Evolutionary conservation across 2,888 invertebrate genomes (phyloP).

Genomic region (Platycnemis pennipes): DNA sequence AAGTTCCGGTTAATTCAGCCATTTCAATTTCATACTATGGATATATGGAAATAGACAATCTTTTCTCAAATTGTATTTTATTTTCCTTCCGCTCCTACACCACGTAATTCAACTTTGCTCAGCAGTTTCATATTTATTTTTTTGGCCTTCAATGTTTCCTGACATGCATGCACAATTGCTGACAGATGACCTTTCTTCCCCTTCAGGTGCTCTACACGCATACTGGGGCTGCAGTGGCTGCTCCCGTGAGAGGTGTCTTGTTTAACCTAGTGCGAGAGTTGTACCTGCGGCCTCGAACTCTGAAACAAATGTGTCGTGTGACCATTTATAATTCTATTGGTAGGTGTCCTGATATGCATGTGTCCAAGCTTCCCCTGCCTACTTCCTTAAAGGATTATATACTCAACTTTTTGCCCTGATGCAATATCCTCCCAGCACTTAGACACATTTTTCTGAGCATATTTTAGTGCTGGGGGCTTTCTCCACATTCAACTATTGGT

Average conservation of each 20-base stretch:
- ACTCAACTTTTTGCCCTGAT: slow-evolving; percentile 83
- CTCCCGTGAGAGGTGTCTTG: slow-evolving; percentile 83
- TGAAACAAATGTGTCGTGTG: slow-evolving; percentile 87
- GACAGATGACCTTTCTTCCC: background rate
- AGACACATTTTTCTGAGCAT: slow-evolving; percentile 10
- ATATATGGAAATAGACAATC: too few species aligned
- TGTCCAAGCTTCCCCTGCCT: slow-evolving; percentile 86
- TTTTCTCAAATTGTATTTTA: too few species aligned
- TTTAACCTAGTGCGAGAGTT: slow-evolving; percentile 84
- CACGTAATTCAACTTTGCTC: too few species aligned
- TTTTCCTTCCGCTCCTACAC: too few species aligned
- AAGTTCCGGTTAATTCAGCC: too few species aligned
- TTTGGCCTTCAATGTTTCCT: too few species aligned
- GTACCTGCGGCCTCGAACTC: slow-evolving; percentile 84
- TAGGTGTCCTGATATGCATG: slow-evolving; percentile 83
- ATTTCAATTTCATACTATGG: too few species aligned
- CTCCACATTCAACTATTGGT: slow-evolving; percentile 11
- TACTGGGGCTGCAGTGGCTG: slow-evolving; percentile 57
- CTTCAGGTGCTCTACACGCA: slow-evolving; percentile 50
- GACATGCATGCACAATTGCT: background rate
- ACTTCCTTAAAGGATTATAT: slow-evolving; percentile 86
- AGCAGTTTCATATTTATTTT: too few species aligned
- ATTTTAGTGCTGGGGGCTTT: slow-evolving; percentile 46
- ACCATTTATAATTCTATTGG: slow-evolving; percentile 85
- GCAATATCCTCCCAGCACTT: slow-evolving; percentile 64